These are phyloP conservation scores for Maniola jurtina DNA, from an alignment of 1,140 invertebrate genomes.

Conservation along the genomic window DNA sequence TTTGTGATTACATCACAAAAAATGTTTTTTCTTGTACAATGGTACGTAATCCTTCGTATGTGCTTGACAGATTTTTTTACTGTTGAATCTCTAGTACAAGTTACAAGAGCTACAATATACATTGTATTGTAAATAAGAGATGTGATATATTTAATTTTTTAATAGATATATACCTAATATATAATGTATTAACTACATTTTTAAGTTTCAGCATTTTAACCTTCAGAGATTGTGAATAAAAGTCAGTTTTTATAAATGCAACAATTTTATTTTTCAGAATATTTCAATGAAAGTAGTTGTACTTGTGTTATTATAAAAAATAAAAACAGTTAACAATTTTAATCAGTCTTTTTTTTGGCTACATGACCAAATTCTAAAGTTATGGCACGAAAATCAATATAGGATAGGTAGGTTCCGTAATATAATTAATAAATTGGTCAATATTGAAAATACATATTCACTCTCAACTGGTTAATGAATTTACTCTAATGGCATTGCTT, in stretches of 20 bases:
- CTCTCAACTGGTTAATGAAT: neutral
- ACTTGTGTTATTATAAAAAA: neutral
- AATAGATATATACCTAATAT: neutral
- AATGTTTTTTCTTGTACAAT: too few relatives aligned
- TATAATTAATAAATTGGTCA: neutral
- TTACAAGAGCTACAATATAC: neutral
- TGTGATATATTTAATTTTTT: neutral
- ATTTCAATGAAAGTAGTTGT: neutral
- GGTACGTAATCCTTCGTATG: too few relatives aligned
- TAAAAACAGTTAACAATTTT: constrained; percentile 4
- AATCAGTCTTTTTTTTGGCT: constrained; percentile 16
- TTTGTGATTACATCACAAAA: too few relatives aligned
- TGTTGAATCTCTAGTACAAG: neutral
- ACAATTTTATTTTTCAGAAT: constrained; percentile 2
- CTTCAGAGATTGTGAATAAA: neutral
- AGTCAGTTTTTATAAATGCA: neutral
- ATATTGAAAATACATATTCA: neutral
- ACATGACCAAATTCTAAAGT: neutral
- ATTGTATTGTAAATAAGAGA: constrained; percentile 11
- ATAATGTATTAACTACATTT: neutral
- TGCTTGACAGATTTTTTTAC: neutral
- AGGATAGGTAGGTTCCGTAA: neutral
- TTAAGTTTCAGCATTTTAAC: neutral
- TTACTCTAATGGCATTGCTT: neutral
- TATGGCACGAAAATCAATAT: constrained; percentile 15